Evolutionary conservation across 64 coral and sea anemone species (phyloP).

Genomic region (Catalaphyllia jardinei): DNA sequence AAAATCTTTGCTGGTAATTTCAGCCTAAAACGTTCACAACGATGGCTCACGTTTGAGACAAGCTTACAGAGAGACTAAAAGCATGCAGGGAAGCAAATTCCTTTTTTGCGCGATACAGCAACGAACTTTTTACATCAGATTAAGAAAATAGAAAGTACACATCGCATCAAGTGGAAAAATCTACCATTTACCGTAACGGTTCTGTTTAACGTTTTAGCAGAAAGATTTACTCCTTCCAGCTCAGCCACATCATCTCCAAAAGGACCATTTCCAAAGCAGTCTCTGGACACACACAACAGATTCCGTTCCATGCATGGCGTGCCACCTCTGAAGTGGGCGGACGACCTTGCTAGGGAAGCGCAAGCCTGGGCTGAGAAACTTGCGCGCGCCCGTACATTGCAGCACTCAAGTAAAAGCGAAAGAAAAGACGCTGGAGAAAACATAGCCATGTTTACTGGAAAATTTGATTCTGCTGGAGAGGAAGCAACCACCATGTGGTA

Average conservation of each 20-base stretch:
- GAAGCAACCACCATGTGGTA: constrained; percentile 81
- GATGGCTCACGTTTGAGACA: too few species aligned
- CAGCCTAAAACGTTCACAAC: too few species aligned
- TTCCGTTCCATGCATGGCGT: constrained; percentile 59
- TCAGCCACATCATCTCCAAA: constrained; percentile 38
- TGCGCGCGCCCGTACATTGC: constrained; percentile 39
- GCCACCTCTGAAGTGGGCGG: constrained; percentile 42
- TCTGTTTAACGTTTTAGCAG: background rate
- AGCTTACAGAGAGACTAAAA: too few species aligned
- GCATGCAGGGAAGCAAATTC: too few species aligned
- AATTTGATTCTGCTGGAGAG: constrained; percentile 70
- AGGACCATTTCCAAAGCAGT: constrained; percentile 55
- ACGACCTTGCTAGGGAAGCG: constrained; percentile 52
- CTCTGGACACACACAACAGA: constrained; percentile 54
- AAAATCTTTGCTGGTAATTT: too few species aligned
- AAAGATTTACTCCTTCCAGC: constrained; percentile 24
- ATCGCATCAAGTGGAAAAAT: background rate
- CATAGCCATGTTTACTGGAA: constrained; percentile 81
- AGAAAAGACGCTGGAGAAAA: constrained; percentile 78
- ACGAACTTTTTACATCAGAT: too few species aligned
- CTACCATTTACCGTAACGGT: too few species aligned
- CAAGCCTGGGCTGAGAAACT: constrained; percentile 61
- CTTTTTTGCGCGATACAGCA: too few species aligned
- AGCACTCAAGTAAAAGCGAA: constrained; percentile 69
- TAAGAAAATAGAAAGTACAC: too few species aligned